phyloP scores from a whole-genome alignment of 1,140 invertebrate genomes.

The Eriosoma lanigerum region DNA sequence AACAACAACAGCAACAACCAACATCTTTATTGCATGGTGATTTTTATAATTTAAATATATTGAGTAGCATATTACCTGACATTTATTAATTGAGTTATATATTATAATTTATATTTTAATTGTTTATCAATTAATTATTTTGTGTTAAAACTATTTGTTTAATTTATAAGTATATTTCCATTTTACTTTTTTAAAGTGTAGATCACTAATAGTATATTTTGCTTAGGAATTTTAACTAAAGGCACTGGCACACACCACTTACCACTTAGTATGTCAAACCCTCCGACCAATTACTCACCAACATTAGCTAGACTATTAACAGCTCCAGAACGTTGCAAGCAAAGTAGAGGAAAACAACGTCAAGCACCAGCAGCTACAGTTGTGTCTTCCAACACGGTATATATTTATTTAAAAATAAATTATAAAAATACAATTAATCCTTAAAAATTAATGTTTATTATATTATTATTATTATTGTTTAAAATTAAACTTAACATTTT shows the following conservation, averaged over 20 bases:
- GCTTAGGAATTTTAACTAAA: constrained; percentile 45
- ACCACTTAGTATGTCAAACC: constrained; percentile 46
- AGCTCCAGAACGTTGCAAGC: constrained; percentile 63
- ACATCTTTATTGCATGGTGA: constrained; percentile 75
- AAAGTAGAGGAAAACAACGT: constrained; percentile 44
- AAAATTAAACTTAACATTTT: too few relatives aligned
- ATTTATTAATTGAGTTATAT: too few relatives aligned
- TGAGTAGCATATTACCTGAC: neutral
- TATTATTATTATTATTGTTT: too few relatives aligned
- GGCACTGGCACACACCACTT: constrained; percentile 35
- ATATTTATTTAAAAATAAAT: neutral
- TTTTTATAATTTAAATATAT: constrained; percentile 63
- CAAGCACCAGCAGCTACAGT: constrained; percentile 44
- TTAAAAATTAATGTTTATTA: too few relatives aligned
- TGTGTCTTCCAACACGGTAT: constrained; percentile 41
- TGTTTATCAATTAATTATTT: too few relatives aligned
- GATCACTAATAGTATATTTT: constrained; percentile 2
- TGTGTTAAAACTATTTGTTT: too few relatives aligned
- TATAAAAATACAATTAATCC: neutral
- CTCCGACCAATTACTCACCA: constrained; percentile 68
- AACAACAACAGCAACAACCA: constrained; percentile 54
- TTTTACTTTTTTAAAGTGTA: neutral
- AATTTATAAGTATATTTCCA: neutral
- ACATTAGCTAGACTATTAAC: constrained; percentile 76
- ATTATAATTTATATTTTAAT: too few relatives aligned